Evolutionary conservation across 2,113 vertebrate genomes (phyloP), one percentile per base, ranked within the genome.

Genomic region (Notiomystis cincta): DNA sequence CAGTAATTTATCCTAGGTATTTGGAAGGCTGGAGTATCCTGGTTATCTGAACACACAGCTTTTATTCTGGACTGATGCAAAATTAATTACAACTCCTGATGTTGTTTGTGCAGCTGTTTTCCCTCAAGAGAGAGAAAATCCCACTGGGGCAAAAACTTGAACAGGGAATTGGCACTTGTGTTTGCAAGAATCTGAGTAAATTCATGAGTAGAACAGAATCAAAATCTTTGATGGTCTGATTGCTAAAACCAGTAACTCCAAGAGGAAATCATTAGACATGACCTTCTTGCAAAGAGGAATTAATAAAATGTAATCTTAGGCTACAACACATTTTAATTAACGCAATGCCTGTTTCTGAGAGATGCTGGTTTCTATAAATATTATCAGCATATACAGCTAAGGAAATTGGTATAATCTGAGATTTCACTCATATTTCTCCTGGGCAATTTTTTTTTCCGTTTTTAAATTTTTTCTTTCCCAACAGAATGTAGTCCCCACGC

Each of bases 241-340:
- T 54, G 47, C 70, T 96, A 94, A 93, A 95, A 62, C 3, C 24
- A 72, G 87, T 80, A 88, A 70, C 37, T 95, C 44, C 21, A 37
- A 91, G 78, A 91, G 89, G 79, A 96, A 84, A 95, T 76, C 21
- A 70, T 93, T 84, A 92, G 50, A 84, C 6, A 15, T 76, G 82
- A 92, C 66, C 73, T 88, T 93, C 77, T 87, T 80, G 50, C 78
- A 89, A 95, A 92, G 58, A 94, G 54, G 62, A 94, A 93, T 93
- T 75, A 79, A 87, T 78, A 82, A 92, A 67, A 71, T 40, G 60
- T 50, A 92, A 77, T 96, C 66, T 82, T 85, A 47, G 42, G 75
- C 33, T 90, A 88, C 22, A 71, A 57, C 66, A 94, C 5, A 42
- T 89, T 84, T 94, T 90, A 96, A 92, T 95, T 95, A 91, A 85